A percentile compares a stretch with the other conserved stretches of the same genome.
Conservation (phyloP, 2,113 vertebrate genomes). For the Peromyscus leucopus region DNA sequence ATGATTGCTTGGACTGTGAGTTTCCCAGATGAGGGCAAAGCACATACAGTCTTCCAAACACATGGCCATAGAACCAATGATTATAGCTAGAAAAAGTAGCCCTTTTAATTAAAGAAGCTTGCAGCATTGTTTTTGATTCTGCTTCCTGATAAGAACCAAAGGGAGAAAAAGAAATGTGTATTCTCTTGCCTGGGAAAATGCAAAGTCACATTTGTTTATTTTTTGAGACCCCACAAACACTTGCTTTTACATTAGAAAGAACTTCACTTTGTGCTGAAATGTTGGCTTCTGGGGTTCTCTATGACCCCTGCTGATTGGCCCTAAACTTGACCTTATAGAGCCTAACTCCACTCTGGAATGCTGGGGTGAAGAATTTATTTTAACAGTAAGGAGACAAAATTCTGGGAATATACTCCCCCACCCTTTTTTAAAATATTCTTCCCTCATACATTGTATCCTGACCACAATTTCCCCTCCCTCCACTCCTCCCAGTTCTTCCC, state of each 20-base stretch:
- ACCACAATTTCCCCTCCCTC: background rate
- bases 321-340: constrained; percentile 77
- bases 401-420: constrained; percentile 62
- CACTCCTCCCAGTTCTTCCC: background rate
- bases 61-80: constrained; percentile 23
- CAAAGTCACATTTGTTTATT: constrained; percentile 69
- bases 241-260: constrained; percentile 77
- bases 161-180: background rate
- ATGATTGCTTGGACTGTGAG: constrained; percentile 15
- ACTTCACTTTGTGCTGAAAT: constrained; percentile 38
- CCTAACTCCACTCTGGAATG: constrained; percentile 60
- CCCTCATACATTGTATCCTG: background rate
- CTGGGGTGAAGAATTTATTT: constrained; percentile 70
- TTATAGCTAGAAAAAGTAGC: constrained; percentile 50
- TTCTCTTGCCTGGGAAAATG: background rate
- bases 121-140: constrained; percentile 47
- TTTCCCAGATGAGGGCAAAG: constrained; percentile 15
- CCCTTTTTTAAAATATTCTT: background rate
- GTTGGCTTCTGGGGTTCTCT: constrained; percentile 59
- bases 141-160: background rate
- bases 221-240: constrained; percentile 60
- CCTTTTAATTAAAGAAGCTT: constrained; percentile 29
- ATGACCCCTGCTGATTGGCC: constrained; percentile 72
- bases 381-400: constrained; percentile 71
- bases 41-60: constrained; percentile 6